These are phyloP conservation scores for Stegana nigrithorax DNA, from an alignment of 2,888 invertebrate genomes.

Conservation along the genomic window DNA sequence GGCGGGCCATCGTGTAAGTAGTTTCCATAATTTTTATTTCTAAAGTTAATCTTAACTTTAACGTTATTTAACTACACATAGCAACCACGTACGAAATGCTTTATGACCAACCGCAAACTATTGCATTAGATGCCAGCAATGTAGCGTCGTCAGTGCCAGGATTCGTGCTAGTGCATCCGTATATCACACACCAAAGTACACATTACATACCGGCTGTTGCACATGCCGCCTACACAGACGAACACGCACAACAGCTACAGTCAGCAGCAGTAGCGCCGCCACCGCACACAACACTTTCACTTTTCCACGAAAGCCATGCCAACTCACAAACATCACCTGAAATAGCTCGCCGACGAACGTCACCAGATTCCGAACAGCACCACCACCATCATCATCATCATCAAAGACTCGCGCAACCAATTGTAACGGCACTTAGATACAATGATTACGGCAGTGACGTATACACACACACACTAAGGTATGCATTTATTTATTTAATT, in stretches of 20 bases:
- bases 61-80: slow-evolving; percentile 38
- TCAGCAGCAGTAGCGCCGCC: neutral
- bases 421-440: no score
- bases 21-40: no score
- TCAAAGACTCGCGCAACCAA: no score
- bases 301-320: slow-evolving; percentile 6
- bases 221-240: slow-evolving; percentile 1
- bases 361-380: no score
- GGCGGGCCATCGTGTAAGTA: slow-evolving; percentile 40
- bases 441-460: neutral
- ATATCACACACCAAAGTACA: neutral
- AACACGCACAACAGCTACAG: neutral
- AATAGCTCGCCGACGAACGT: neutral
- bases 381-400: neutral
- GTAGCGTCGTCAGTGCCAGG: neutral
- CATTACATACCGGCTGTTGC: neutral
- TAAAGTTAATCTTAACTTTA: no score
- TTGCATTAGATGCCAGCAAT: neutral
- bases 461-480: neutral
- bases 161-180: slow-evolving; percentile 5
- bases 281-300: neutral
- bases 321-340: slow-evolving; percentile 2
- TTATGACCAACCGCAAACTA: neutral
- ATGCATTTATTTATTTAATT: no score
- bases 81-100: slow-evolving; percentile 17